Base-by-base conservation (phyloP, 2,797 vertebrate species). In the Crenichthys baileyi region DNA sequence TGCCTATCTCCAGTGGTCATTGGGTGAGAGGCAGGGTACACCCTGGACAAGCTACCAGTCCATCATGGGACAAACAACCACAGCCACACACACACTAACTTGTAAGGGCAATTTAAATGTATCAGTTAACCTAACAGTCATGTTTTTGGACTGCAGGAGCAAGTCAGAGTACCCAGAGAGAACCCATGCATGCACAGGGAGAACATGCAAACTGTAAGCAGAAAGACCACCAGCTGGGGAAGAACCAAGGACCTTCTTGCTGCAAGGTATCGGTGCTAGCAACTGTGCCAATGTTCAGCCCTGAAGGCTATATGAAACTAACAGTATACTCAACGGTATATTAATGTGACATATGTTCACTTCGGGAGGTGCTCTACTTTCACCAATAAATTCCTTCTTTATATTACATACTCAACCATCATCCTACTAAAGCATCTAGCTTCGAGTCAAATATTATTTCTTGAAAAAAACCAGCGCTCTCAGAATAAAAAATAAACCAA, bases 381-480 rank as follows among this genome's bases (percentile, higher is more conserved):
- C 31, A 73, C n/a, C 74, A 84, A 80, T 70, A 70, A 84, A 83
- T 44, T 50, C 70, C 56, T 87, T 79, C 20, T 81, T 82, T 36
- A 56, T 79, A 70, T 75, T 36, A 83, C 48, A 70, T 44, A 65
- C 76, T 61, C 26, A 87, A 77, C 79, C 72, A 72, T 2, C 11
- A 41, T 53, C 36, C 36, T 22, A 41, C 41, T 58, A 48, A 81
- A 73, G 46, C 24, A 26, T 73, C 31, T 68, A 29, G 8, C 11
- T 31, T 83, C 41, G 81, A 71, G 50, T 61, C 80, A 75, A 83
- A 79, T 68, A 60, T 9, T 16, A 75, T 87, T 67, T 88, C 16
- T n/a, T 50, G 48, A 20, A 20, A 13, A 81, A 77, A 78, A 41
- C 22, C 70, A 76, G 84, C 24, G 24, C 44, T 65, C 48, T 39